Evolutionary conservation across 2,888 invertebrate species (phyloP).

Genomic region (Bombylius discolor): DNA sequence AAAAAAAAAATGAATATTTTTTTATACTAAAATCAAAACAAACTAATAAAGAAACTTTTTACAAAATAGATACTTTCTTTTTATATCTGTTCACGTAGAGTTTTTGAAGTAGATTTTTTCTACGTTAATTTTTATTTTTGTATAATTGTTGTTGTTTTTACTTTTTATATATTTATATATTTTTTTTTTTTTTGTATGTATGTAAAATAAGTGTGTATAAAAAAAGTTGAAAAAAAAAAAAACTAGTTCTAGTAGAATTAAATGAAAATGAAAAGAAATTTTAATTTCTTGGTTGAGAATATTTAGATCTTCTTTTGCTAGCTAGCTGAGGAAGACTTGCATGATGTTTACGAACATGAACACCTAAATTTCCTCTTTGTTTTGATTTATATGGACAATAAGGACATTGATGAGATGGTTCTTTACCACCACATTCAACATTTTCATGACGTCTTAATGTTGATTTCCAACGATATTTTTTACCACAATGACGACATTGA

Average conservation of each 20-base stretch:
- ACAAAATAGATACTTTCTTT: too few relatives aligned
- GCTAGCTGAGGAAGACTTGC: constrained; percentile 29
- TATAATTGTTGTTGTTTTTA: too few relatives aligned
- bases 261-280: background rate
- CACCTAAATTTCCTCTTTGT: constrained; percentile 66
- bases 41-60: too few relatives aligned
- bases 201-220: too few relatives aligned
- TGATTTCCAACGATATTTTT: constrained; percentile 74
- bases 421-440: constrained; percentile 70
- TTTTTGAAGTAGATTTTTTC: too few relatives aligned
- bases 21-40: too few relatives aligned
- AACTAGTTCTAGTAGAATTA: background rate
- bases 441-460: constrained; percentile 68
- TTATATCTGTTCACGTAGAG: too few relatives aligned
- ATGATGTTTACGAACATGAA: constrained; percentile 67
- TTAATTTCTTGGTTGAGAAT: constrained; percentile 17
- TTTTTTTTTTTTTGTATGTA: too few relatives aligned
- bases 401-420: constrained; percentile 65
- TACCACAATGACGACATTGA: constrained; percentile 63
- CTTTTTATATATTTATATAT: too few relatives aligned
- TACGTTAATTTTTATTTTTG: too few relatives aligned
- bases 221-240: background rate
- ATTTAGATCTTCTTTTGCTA: constrained; percentile 30
- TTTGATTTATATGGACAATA: constrained; percentile 64
- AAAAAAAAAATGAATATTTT: too few relatives aligned